Evolutionary conservation across 2,888 invertebrate species (phyloP).

Genomic region (Epinotia nisella): DNA sequence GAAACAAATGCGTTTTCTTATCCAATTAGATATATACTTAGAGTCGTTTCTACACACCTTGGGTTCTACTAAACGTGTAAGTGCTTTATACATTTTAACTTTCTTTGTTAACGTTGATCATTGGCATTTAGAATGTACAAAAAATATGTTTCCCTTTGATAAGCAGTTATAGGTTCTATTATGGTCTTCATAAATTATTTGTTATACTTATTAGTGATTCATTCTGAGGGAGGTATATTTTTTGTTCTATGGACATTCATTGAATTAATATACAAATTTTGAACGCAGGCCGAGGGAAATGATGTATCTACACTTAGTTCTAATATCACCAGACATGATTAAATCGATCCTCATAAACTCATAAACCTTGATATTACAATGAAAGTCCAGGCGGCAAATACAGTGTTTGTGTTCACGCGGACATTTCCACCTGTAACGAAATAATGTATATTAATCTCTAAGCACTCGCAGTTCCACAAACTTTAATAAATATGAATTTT

Average conservation of each 20-base stretch:
- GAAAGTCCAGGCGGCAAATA: slow-evolving; percentile 62
- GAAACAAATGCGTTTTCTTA: slow-evolving; percentile 49
- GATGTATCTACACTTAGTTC: slow-evolving; percentile 69
- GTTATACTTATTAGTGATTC: slow-evolving; percentile 49
- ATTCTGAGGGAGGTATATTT: slow-evolving; percentile 43
- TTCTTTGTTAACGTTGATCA: slow-evolving; percentile 7
- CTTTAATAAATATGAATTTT: slow-evolving; percentile 40
- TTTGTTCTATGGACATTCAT: slow-evolving; percentile 42
- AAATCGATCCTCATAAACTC: slow-evolving; percentile 79
- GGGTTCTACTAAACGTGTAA: slow-evolving; percentile 36
- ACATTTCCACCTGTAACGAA: slow-evolving; percentile 70
- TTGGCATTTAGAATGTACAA: slow-evolving; percentile 60
- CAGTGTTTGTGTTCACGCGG: slow-evolving; percentile 52
- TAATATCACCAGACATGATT: slow-evolving; percentile 75
- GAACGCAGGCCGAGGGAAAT: slow-evolving; percentile 30
- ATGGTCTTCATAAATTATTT: slow-evolving; percentile 45
- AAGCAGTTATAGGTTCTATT: slow-evolving; percentile 53
- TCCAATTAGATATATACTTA: slow-evolving; percentile 43
- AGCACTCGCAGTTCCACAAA: slow-evolving; percentile 25
- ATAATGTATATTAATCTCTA: slow-evolving; percentile 35
- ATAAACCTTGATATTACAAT: slow-evolving; percentile 65
- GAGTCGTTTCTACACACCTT: slow-evolving; percentile 34
- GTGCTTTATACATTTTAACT: slow-evolving; percentile 43
- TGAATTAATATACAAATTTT: slow-evolving; percentile 23
- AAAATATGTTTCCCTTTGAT: slow-evolving; percentile 61